These are phyloP conservation scores for Scylla paramamosain DNA, from an alignment of 1,140 invertebrate species.

Conservation along the genomic window DNA sequence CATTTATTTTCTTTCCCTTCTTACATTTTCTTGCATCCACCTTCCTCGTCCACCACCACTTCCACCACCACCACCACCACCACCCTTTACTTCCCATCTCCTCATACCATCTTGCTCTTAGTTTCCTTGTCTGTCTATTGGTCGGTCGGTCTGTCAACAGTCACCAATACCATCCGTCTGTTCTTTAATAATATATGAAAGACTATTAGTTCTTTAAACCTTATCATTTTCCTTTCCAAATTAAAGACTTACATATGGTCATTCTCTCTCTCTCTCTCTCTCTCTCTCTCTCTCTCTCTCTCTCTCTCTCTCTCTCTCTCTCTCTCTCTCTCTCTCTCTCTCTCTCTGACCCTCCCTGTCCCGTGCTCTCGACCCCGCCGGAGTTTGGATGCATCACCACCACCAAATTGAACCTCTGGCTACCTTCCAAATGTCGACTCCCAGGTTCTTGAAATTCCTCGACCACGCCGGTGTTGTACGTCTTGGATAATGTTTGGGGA, in stretches of 20 bases:
- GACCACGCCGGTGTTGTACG: conserved; percentile 68
- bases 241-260: too few species aligned
- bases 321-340: neutral
- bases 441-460: conserved; percentile 72
- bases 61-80: too few species aligned
- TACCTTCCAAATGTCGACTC: conserved; percentile 72
- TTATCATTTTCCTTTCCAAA: neutral
- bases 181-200: too few species aligned
- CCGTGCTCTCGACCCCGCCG: neutral
- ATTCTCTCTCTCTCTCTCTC: conserved; percentile 2
- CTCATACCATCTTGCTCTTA: too few species aligned
- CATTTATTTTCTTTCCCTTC: conserved; percentile 9
- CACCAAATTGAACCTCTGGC: conserved; percentile 72
- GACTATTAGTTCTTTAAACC: neutral
- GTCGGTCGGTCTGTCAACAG: too few species aligned
- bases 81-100: too few species aligned
- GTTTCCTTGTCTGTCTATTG: too few species aligned
- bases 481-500: conserved; percentile 73
- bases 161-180: too few species aligned
- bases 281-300: neutral
- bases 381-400: conserved; percentile 72
- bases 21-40: neutral
- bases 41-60: too few species aligned
- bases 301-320: too few species aligned
- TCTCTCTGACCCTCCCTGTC: neutral